Base-by-base conservation (phyloP, 2,888 invertebrate species). In the Dicyrtoma fusca region DNA sequence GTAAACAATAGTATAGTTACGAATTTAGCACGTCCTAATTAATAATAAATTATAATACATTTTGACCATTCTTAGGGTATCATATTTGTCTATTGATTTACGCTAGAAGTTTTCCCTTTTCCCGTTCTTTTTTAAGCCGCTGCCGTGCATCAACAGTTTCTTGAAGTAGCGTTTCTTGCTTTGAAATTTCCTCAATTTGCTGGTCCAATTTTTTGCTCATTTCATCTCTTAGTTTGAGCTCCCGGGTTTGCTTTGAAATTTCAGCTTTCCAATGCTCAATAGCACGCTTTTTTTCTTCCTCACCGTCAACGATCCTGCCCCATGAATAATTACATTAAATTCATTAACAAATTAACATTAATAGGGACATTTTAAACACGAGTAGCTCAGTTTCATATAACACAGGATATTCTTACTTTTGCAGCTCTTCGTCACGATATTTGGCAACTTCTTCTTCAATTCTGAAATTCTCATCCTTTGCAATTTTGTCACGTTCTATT, bases 161-260 rank as follows among this genome's bases (percentile, higher is more conserved):
- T 11, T 64, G 44, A n/a, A 71, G 25, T 26, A 71, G 25, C n/a
- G 57, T 44, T 64, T 71, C 42, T 23, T 71, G 65, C 47, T 71
- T 71, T 14, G 21, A 57, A 49, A 71, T 71, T 11, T 65, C 71
- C 10, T 65, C 59, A 13, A 71, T 19, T 55, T 71, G 71, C 3
- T 42, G 57, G 10, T 44, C 25, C 44, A 71, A 65, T 21, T 26
- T 55, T 57, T 57, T 59, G 1, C 25, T 65, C 45, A 65, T 65
- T 59, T 71, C 71, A 44, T 71, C 71, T 4, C 65, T 42, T 11
- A 57, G n/a, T 45, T 71, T 71, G 4, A 71, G 55, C 19, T 71
- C 71, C 11, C 57, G 44, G n/a, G 5, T 55, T 23, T 65, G 71
- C 17, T 49, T 65, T 5, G 44, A 45, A 47, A 65, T 71, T 13